Evolutionary conservation across 2,888 invertebrate species (phyloP), one percentile per base, ranked within the genome.

Genomic region (Euspilapteryx auroguttella): DNA sequence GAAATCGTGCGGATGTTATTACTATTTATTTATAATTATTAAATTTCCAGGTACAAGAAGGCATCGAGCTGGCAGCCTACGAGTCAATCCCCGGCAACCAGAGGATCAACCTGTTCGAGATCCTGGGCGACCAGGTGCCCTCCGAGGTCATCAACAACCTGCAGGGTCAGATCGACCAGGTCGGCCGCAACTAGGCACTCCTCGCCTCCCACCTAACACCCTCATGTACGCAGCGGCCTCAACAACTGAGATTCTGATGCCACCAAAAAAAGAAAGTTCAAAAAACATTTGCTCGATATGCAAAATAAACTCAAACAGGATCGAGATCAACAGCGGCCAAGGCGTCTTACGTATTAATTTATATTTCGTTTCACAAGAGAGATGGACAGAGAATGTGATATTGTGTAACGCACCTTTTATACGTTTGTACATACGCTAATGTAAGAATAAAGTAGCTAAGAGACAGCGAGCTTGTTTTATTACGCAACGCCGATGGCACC

Each of bases 61-160:
- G 90, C 31, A 88, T 91, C 38, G 89, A 91, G 64, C 64, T 91
- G 47, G 89, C 88, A 3, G 90, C 90, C 4, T 89, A 89, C 61
- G 90, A 91, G 63, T 86, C 87, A 38, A 91, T 92, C 47, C 91
- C 91, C 46, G 89, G 86, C 35, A 84, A 89, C 68, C 89, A 91
- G 63, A 81, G 83, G 49, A 87, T 92, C 61, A 86, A 90, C 62
- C 78, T 91, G n/a, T 85, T 81, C 55, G 87, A 89, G 57, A 88
- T 91, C 45, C 79, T 92, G 32, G 90, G 90, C 6, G 89, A 88
- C 53, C 88, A 89, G 57, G 86, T 92, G 35, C 92, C 92, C 6
- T 83, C 85, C 25, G 92, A 92, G 69, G 92, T 92, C 21, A 88
- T 92, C 55, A 89, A 86, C 78, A 92, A 92, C 66, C 80, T 92